Evolutionary conservation across 2,888 invertebrate species (phyloP).

Genomic region (Charanyca ferruginea): DNA sequence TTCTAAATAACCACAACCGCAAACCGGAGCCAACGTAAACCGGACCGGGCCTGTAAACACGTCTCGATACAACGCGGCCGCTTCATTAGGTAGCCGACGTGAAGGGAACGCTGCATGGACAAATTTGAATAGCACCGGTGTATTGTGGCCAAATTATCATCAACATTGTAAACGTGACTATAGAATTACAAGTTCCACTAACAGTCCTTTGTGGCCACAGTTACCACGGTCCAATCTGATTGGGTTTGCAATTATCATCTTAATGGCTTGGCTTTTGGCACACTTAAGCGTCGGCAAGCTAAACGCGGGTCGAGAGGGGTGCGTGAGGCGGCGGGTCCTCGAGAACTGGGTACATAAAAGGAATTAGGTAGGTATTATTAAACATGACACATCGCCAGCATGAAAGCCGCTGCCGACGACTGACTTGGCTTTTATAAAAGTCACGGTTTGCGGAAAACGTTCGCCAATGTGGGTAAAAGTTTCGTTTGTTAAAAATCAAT

Average conservation of each 20-base stretch:
- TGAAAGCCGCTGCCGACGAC: neutral
- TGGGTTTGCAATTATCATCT: slow-evolving; percentile 32
- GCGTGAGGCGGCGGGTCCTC: neutral
- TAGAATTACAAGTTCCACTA: slow-evolving; percentile 18
- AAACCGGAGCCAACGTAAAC: slow-evolving; percentile 42
- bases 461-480: neutral
- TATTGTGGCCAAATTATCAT: slow-evolving; percentile 51
- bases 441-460: neutral
- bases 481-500: neutral
- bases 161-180: slow-evolving; percentile 18
- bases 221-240: slow-evolving; percentile 18
- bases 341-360: neutral
- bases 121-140: slow-evolving; percentile 45
- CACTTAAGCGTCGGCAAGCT: slow-evolving; percentile 12
- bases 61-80: slow-evolving; percentile 41
- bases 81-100: slow-evolving; percentile 50
- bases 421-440: neutral
- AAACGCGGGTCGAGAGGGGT: neutral
- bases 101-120: slow-evolving; percentile 42
- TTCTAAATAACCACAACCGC: slow-evolving; percentile 31
- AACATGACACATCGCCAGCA: neutral
- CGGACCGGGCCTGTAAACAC: slow-evolving; percentile 39
- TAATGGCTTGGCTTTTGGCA: slow-evolving; percentile 29
- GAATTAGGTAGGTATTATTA: slow-evolving; percentile 3
- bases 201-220: slow-evolving; percentile 28